These are phyloP conservation scores for Drosophila atroscutellata DNA, from an alignment of 2,888 invertebrate species.

Conservation along the genomic window DNA sequence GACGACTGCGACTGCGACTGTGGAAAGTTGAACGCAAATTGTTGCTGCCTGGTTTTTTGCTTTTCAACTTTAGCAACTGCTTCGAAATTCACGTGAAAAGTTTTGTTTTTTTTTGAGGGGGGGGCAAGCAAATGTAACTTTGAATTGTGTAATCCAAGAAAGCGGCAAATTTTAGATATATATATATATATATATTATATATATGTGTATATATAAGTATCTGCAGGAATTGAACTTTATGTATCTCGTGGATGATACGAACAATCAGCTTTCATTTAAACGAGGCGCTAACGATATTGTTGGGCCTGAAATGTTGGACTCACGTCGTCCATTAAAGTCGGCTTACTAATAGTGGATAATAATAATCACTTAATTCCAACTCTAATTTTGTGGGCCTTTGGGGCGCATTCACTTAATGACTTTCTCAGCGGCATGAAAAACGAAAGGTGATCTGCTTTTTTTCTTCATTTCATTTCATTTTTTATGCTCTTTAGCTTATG, in stretches of 20 bases:
- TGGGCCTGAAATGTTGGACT: neutral
- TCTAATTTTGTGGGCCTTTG: conserved; percentile 55
- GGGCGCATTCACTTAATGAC: conserved; percentile 64
- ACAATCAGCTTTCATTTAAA: conserved; percentile 67
- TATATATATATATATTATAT: neutral
- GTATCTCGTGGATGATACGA: neutral
- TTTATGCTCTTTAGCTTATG: conserved; percentile 62
- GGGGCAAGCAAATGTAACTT: conserved; percentile 11
- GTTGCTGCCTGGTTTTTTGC: conserved; percentile 50
- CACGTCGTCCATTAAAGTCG: neutral
- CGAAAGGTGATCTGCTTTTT: conserved; percentile 73
- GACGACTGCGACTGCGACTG: conserved; percentile 37
- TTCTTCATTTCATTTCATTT: conserved; percentile 14
- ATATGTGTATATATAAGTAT: neutral
- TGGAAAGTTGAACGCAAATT: conserved; percentile 77
- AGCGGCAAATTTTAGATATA: conserved; percentile 23
- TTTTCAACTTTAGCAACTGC: conserved; percentile 69
- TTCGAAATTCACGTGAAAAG: conserved; percentile 60
- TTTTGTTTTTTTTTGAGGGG: conserved; percentile 49
- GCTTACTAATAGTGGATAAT: conserved; percentile 54
- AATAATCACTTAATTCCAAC: conserved; percentile 79
- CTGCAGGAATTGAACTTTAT: neutral
- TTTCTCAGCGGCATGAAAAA: conserved; percentile 69
- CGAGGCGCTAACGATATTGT: conserved; percentile 50
- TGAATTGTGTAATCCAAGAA: conserved; percentile 38